These are phyloP conservation scores for Drosophila persimilis DNA, from an alignment of 1,140 invertebrate genomes.

Conservation along the genomic window DNA sequence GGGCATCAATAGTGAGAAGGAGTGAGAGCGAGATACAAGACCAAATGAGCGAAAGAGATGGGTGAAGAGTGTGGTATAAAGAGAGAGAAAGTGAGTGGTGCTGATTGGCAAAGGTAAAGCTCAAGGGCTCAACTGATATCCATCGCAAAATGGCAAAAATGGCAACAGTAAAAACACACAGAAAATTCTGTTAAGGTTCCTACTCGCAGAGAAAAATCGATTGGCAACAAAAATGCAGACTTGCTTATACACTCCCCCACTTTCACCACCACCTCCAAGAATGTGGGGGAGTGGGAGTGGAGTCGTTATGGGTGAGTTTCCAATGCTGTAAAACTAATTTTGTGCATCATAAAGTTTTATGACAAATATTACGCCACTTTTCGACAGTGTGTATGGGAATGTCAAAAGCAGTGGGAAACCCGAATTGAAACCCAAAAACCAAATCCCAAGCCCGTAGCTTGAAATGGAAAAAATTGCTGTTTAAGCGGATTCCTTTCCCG, in stretches of 20 bases:
- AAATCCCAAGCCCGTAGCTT: neutral
- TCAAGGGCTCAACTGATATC: constrained; percentile 19
- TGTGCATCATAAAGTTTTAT: constrained; percentile 78
- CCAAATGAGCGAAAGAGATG: no score
- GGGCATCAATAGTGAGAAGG: no score
- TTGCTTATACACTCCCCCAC: neutral
- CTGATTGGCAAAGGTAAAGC: constrained; percentile 1
- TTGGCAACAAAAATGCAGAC: constrained; percentile 31
- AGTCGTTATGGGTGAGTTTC: constrained; percentile 19
- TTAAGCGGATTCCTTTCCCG: constrained; percentile 59
- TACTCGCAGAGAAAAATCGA: constrained; percentile 31
- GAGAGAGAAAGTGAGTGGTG: neutral
- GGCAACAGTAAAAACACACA: neutral
- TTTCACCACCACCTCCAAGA: no score
- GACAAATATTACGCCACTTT: constrained; percentile 77
- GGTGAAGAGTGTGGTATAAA: neutral
- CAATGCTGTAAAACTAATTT: constrained; percentile 79
- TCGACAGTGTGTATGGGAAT: constrained; percentile 62
- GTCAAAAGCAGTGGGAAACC: constrained; percentile 51
- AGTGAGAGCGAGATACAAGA: neutral
- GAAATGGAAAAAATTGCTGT: constrained; percentile 51
- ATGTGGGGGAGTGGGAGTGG: neutral
- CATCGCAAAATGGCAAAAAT: constrained; percentile 7
- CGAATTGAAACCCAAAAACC: constrained; percentile 24
- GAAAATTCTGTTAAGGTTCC: constrained; percentile 41